phyloP scores from a whole-genome alignment of 1,140 invertebrate genomes.

The Leptonema lineaticorne region DNA sequence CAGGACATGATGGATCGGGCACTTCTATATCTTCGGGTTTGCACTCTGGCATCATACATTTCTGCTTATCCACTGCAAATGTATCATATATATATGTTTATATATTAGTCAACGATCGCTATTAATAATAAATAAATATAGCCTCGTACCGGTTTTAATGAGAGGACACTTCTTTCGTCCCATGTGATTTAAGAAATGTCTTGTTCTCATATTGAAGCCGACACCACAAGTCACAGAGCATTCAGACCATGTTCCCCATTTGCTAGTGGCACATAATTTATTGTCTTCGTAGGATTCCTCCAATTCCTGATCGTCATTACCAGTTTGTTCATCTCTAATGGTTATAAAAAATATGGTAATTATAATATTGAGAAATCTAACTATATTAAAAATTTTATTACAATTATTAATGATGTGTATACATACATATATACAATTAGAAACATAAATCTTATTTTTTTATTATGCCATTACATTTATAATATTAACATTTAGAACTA shows the following conservation, averaged over 20 bases:
- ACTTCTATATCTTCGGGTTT: constrained; percentile 55
- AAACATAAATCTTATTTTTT: no score
- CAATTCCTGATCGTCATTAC: constrained; percentile 1
- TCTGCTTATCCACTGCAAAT: constrained; percentile 65
- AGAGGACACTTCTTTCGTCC: constrained; percentile 77
- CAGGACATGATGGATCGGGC: constrained; percentile 62
- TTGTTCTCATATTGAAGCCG: constrained; percentile 71
- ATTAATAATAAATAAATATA: constrained; percentile 6
- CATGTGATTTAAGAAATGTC: constrained; percentile 71
- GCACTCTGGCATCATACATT: constrained; percentile 72
- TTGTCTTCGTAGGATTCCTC: constrained; percentile 42
- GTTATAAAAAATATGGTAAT: not conserved
- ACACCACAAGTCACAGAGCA: constrained; percentile 82
- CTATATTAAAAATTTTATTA: no score
- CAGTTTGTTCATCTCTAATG: not conserved
- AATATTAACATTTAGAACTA: no score
- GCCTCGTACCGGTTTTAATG: constrained; percentile 53
- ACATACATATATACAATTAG: no score
- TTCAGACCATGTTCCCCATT: constrained; percentile 79
- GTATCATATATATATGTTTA: not conserved
- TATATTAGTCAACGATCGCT: not conserved
- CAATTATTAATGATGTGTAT: no score
- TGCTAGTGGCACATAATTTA: constrained; percentile 68
- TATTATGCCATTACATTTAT: no score
- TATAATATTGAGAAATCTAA: no score